Evolutionary conservation across 1,140 invertebrate genomes (phyloP).

Genomic region (Sycophila sp.): DNA sequence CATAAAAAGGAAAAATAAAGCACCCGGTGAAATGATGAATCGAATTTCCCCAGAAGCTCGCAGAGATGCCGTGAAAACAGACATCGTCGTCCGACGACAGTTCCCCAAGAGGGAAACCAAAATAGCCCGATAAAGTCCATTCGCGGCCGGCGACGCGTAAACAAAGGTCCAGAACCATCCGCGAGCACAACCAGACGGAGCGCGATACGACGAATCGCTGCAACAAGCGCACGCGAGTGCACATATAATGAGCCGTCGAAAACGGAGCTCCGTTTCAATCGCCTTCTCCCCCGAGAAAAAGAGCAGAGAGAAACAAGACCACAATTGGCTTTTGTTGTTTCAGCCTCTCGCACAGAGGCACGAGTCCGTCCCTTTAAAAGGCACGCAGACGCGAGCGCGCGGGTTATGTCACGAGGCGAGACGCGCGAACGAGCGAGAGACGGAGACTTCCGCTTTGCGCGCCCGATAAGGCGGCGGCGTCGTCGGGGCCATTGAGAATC

Average conservation of each 20-base stretch:
- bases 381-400: neutral
- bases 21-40: too few species aligned
- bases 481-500: slow-evolving; percentile 10
- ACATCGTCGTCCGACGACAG: too few species aligned
- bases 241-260: neutral
- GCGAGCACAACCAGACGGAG: neutral
- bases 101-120: too few species aligned
- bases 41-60: too few species aligned
- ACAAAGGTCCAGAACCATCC: too few species aligned
- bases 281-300: neutral
- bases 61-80: too few species aligned
- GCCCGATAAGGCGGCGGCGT: neutral
- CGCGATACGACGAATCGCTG: neutral
- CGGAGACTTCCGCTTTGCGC: slow-evolving; percentile 12
- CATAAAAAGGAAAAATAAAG: too few species aligned
- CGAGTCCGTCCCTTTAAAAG: slow-evolving; percentile 4
- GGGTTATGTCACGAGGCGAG: slow-evolving; percentile 9
- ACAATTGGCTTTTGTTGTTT: slow-evolving; percentile 30
- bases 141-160: too few species aligned
- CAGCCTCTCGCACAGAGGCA: neutral
- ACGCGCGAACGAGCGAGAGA: neutral
- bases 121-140: too few species aligned
- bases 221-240: neutral
- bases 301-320: neutral
- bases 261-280: neutral